Evolutionary conservation across 1,140 invertebrate genomes (phyloP).

Genomic region (Popillia japonica): DNA sequence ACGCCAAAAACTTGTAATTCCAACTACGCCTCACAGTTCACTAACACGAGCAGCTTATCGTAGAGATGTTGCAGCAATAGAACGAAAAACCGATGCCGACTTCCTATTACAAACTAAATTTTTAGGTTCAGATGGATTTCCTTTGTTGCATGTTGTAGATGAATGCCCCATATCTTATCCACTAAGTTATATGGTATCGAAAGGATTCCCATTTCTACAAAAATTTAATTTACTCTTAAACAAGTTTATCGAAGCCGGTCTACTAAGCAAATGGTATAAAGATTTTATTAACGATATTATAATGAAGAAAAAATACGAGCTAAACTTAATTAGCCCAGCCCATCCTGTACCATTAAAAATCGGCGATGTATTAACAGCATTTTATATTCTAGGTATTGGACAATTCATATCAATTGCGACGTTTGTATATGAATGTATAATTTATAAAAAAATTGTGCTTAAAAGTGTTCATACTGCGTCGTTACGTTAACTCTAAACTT

Average conservation of each 20-base stretch:
- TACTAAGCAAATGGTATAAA: constrained; percentile 53
- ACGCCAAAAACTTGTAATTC: not conserved
- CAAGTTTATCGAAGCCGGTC: constrained; percentile 38
- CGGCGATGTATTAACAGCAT: constrained; percentile 22
- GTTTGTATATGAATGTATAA: not conserved
- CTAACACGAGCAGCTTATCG: constrained; percentile 34
- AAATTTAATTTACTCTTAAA: constrained; percentile 42
- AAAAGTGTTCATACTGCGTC: too few relatives aligned
- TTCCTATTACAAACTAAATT: constrained; percentile 38
- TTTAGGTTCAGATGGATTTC: constrained; percentile 38
- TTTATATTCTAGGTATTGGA: constrained; percentile 35
- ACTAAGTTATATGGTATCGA: constrained; percentile 49
- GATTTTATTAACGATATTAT: constrained; percentile 47
- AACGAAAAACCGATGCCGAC: constrained; percentile 38
- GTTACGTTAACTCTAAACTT: too few relatives aligned
- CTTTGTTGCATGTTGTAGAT: constrained; percentile 56
- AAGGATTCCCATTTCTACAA: constrained; percentile 42
- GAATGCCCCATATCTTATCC: constrained; percentile 60
- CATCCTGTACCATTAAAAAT: constrained; percentile 23
- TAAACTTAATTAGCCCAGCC: not conserved
- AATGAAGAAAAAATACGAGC: constrained; percentile 26
- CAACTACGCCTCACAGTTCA: not conserved
- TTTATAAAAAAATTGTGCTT: too few relatives aligned
- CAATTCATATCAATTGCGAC: not conserved
- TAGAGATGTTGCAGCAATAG: constrained; percentile 42